Percentiles rank a stretch among this genome's conserved stretches.
Conservation (phyloP, 2,888 invertebrate species). For the Crepidodera aurea region DNA sequence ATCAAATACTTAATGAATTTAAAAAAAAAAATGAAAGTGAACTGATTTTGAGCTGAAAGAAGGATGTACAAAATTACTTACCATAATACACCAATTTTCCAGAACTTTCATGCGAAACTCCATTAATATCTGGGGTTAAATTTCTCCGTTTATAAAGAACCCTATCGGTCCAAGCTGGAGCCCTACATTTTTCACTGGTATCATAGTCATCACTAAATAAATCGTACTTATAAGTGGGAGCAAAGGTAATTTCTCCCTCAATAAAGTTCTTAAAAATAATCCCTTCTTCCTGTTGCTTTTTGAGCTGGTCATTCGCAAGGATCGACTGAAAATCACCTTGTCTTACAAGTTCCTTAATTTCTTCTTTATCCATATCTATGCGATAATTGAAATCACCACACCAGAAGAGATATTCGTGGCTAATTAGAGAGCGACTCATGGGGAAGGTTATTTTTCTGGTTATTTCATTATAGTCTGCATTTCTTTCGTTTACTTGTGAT, state of each 20-base stretch:
- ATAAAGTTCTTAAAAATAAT: conserved; percentile 91
- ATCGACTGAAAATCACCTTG: conserved; percentile 79
- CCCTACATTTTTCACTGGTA: conserved; percentile 96
- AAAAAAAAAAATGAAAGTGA: no score
- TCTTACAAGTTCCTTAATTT: conserved; percentile 84
- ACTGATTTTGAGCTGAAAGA: no score
- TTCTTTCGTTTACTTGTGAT: conserved; percentile 92
- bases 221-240: conserved; percentile 99
- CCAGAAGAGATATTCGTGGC: conserved; percentile 99
- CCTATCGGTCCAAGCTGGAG: conserved; percentile 98
- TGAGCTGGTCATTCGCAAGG: conserved; percentile 87
- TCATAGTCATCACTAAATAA: conserved; percentile 98
- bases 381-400: conserved; percentile 99
- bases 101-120: conserved; percentile 68
- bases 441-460: conserved; percentile 89
- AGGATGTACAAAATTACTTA: no score
- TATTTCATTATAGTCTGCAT: conserved; percentile 96
- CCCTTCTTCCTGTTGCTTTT: conserved; percentile 78
- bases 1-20: no score
- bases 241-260: conserved; percentile 91
- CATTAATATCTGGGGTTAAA: conserved; percentile 72
- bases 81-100: conserved; percentile 90
- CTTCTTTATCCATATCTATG: conserved; percentile 94
- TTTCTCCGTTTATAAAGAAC: conserved; percentile 91
- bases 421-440: conserved; percentile 89